phyloP scores from a whole-genome alignment of 2,113 vertebrate genomes.

The Epinephelus lanceolatus region DNA sequence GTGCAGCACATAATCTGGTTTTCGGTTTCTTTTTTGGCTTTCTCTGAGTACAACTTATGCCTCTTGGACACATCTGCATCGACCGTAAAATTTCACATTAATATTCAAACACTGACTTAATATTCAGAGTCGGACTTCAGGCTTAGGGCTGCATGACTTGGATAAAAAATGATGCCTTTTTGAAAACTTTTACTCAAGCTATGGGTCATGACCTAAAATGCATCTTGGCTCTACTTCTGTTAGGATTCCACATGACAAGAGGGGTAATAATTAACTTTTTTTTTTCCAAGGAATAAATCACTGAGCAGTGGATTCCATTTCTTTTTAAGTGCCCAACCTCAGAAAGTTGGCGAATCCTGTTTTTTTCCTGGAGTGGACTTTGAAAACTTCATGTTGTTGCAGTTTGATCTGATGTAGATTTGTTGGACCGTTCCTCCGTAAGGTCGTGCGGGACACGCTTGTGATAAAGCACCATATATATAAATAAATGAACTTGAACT shows the following conservation, averaged over 20 bases:
- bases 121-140: slow-evolving; percentile 3
- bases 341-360: slow-evolving; percentile 12
- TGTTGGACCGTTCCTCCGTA: neutral
- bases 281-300: slow-evolving; percentile 11
- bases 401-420: slow-evolving; percentile 17
- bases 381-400: neutral
- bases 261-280: slow-evolving; percentile 17
- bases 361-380: slow-evolving; percentile 15
- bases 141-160: slow-evolving; percentile 30
- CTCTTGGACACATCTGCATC: neutral
- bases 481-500: slow-evolving; percentile 55
- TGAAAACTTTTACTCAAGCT: slow-evolving; percentile 31
- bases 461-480: slow-evolving; percentile 9
- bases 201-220: slow-evolving; percentile 14
- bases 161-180: slow-evolving; percentile 1
- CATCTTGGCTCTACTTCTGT: slow-evolving; percentile 19
- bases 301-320: slow-evolving; percentile 30
- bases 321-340: neutral
- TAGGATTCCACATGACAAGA: slow-evolving; percentile 50
- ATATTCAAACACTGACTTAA: slow-evolving; percentile 12
- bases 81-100: slow-evolving; percentile 5
- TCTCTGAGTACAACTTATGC: neutral
- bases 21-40: neutral
- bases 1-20: neutral
- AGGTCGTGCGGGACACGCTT: neutral